These are phyloP conservation scores for Megaceryle torquata DNA, from an alignment of 2,113 vertebrate genomes.

Conservation along the genomic window DNA sequence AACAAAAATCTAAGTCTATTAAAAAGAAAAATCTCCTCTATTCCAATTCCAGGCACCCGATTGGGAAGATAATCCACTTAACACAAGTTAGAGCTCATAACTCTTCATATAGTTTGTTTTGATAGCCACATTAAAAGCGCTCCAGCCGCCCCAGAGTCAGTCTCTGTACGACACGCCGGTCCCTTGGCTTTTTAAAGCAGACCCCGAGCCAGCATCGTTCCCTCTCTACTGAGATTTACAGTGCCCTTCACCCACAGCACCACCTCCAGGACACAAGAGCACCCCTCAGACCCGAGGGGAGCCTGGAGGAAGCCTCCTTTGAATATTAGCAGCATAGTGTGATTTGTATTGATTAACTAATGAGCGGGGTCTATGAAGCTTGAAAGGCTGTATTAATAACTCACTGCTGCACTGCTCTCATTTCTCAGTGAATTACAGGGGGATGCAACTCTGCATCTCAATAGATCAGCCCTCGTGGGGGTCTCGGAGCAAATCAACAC, in stretches of 20 bases:
- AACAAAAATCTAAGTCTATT: background rate
- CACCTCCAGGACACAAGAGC: background rate
- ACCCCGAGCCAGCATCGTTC: background rate
- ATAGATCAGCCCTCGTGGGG: background rate
- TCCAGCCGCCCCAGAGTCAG: background rate
- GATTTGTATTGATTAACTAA: slow-evolving; percentile 43
- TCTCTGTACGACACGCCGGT: rapidly evolving
- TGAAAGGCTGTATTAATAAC: slow-evolving; percentile 47
- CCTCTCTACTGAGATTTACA: background rate
- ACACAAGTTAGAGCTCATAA: background rate
- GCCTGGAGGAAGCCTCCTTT: background rate
- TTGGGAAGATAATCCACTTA: background rate
- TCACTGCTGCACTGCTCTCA: slow-evolving; percentile 1
- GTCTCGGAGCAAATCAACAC: background rate
- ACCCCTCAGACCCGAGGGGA: background rate
- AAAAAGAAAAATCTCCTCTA: background rate
- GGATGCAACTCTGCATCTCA: slow-evolving; percentile 33
- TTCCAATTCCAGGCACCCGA: background rate
- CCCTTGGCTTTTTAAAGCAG: background rate
- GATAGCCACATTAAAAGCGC: background rate
- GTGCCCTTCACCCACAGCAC: background rate
- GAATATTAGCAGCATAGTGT: background rate
- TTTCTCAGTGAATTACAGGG: slow-evolving; percentile 41
- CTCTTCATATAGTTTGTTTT: background rate
- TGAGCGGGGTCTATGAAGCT: slow-evolving; percentile 34